A percentile compares a stretch with the other conserved stretches of the same genome.
Conservation (phyloP, 2,113 vertebrate species). For the Oncorhynchus nerka region DNA sequence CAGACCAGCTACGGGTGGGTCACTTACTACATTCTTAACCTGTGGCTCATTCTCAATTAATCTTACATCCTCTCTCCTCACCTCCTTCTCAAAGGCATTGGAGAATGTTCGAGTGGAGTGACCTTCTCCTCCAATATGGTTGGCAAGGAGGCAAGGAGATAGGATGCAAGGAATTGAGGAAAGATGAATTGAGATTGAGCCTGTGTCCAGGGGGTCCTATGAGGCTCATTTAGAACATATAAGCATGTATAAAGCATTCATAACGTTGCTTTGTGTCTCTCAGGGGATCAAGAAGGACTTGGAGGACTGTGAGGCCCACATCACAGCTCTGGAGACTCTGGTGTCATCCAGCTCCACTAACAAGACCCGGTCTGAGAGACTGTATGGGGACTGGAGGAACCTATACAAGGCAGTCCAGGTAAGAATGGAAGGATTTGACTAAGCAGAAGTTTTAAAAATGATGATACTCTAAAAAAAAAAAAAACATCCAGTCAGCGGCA, state of each 20-base stretch:
- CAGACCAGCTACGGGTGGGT: slow-evolving; percentile 82
- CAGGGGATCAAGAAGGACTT: slow-evolving; percentile 86
- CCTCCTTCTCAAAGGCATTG: background rate
- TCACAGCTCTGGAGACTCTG: slow-evolving; percentile 76
- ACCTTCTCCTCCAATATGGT: too few species aligned
- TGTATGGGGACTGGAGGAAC: slow-evolving; percentile 71
- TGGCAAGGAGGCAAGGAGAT: too few species aligned
- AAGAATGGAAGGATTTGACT: slow-evolving; percentile 8
- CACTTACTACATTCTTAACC: too few species aligned
- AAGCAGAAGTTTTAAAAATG: background rate
- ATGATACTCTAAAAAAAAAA: background rate
- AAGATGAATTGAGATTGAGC: too few species aligned
- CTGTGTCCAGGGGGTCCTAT: too few species aligned
- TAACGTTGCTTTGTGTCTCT: slow-evolving; percentile 12
- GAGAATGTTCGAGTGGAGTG: background rate
- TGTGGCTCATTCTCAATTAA: background rate
- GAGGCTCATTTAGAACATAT: too few species aligned
- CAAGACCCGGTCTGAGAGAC: slow-evolving; percentile 74
- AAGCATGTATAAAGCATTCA: too few species aligned
- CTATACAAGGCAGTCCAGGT: slow-evolving; percentile 80
- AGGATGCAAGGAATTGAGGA: too few species aligned
- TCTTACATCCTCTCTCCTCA: background rate
- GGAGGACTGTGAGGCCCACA: slow-evolving; percentile 74
- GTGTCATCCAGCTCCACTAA: slow-evolving; percentile 73
- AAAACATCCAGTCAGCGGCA: too few species aligned